A percentile compares a stretch with the other conserved stretches of the same genome.
Evolutionary conservation across 2,888 invertebrate genomes (phyloP).

Genomic region (Azorinus chamasolen): DNA sequence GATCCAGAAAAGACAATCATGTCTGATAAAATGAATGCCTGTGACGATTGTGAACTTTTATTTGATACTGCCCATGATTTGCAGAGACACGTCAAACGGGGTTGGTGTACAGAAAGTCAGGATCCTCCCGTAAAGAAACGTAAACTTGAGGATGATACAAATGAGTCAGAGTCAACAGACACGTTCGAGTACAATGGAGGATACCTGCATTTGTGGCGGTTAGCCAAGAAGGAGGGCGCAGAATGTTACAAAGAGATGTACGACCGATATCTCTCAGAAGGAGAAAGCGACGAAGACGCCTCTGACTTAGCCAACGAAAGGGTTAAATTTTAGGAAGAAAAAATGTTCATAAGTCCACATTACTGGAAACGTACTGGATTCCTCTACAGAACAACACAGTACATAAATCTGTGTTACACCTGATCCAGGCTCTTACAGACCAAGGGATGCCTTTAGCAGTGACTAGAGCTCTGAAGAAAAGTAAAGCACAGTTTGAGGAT

Average conservation of each 20-base stretch:
- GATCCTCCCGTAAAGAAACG: slow-evolving; percentile 5
- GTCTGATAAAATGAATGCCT: neutral
- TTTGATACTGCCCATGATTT: slow-evolving; percentile 9
- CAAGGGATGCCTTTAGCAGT: slow-evolving; percentile 28
- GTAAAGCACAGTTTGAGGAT: slow-evolving; percentile 21
- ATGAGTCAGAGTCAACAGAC: too few species aligned
- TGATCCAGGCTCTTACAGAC: slow-evolving; percentile 4
- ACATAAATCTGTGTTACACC: slow-evolving; percentile 5
- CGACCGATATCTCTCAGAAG: slow-evolving; percentile 28
- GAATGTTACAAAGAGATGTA: slow-evolving; percentile 26
- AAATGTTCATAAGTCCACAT: slow-evolving; percentile 14
- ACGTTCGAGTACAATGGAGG: slow-evolving; percentile 24
- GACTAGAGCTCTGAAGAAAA: slow-evolving; percentile 21
- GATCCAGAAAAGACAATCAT: neutral
- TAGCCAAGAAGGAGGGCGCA: slow-evolving; percentile 13
- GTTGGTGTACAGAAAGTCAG: slow-evolving; percentile 1
- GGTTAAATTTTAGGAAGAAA: slow-evolving; percentile 19
- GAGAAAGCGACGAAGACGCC: slow-evolving; percentile 19
- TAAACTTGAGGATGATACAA: neutral
- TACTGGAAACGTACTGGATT: slow-evolving; percentile 28
- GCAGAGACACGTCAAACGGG: slow-evolving; percentile 11
- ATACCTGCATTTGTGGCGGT: slow-evolving; percentile 19
- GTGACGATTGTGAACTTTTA: slow-evolving; percentile 26
- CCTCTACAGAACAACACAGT: slow-evolving; percentile 12
- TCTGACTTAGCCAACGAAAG: slow-evolving; percentile 20